phyloP scores from a whole-genome alignment of 2,113 vertebrate genomes.

The Tapirus terrestris region DNA sequence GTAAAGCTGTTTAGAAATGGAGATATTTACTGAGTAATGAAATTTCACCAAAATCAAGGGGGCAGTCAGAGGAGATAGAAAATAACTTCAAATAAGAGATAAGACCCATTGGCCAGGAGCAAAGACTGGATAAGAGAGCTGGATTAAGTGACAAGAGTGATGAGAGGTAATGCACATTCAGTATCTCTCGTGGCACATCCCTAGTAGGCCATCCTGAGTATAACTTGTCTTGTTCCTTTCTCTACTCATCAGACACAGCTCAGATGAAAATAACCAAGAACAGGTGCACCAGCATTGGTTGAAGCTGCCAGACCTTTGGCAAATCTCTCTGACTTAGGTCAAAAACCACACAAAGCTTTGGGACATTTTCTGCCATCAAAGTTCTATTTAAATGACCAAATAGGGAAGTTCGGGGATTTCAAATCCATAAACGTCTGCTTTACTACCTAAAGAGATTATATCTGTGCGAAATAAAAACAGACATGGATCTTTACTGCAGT shows the following conservation, averaged over 20 bases:
- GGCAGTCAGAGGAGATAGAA: neutral
- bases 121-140: neutral
- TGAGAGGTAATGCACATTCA: neutral
- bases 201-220: neutral
- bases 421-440: neutral
- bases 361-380: neutral
- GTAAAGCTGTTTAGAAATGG: constrained; percentile 2
- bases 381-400: neutral
- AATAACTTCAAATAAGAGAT: constrained; percentile 54
- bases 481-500: neutral
- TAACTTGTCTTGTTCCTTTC: constrained; percentile 39
- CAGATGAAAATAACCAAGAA: constrained; percentile 20
- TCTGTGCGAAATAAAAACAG: constrained; percentile 3
- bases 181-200: neutral
- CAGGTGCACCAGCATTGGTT: neutral
- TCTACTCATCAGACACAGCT: neutral
- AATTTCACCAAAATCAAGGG: neutral
- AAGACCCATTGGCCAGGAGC: neutral
- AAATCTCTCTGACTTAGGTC: neutral
- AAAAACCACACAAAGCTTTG: neutral
- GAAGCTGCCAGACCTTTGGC: neutral
- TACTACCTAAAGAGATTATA: neutral
- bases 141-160: neutral
- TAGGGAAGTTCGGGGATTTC: neutral
- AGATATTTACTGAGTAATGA: constrained; percentile 36